Evolutionary conservation across 2,113 vertebrate species (phyloP), one percentile per base, ranked within the genome.

Genomic region (Aegypius monachus): DNA sequence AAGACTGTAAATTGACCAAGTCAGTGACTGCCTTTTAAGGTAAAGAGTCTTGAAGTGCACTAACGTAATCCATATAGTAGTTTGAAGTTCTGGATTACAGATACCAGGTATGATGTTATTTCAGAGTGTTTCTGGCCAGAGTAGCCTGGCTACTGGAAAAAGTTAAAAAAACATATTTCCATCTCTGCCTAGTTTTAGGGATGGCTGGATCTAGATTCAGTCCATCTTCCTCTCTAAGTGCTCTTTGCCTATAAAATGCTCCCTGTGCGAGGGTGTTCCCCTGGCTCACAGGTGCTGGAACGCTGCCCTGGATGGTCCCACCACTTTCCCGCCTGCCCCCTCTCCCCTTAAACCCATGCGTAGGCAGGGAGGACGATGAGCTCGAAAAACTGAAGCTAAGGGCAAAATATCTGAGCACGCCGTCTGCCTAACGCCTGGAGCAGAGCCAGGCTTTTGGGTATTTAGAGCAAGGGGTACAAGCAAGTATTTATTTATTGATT

Each of bases 401-500:
- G 40, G 53, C 23, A 82, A 72, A 81, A 90, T 26, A 29, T 45
- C 38, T 1, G 15, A 73, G 75, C 56, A 47, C 1, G 7, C 42
- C 0, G 2, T 88, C 88, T 95, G 65, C n/a, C 47, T 73, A 62
- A 40, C 1, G 15, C 66, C 63, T 88, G 93, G 68, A 63, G 10
- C 84, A 81, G 42, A 73, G 71, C 59, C 83, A 88, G 45, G 19
- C 45, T 95, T 63, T 83, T 5, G 20, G 43, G 34, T 78, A 85
- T 83, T 72, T 80, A 86, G 50, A 95, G 73, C 81, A 93, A 95
- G 85, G 36, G 47, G 20, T 53, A 40, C 68, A 81, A 86, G 48
- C 47, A 45, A 59, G 78, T 87, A 43, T 73, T 88, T 73, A 82
- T 93, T 94, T 94, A 88, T 70, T 93, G 93, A 96, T 58, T 71